Evolutionary conservation across 1,140 invertebrate genomes (phyloP).

Genomic region (Geopemphigus sp.): DNA sequence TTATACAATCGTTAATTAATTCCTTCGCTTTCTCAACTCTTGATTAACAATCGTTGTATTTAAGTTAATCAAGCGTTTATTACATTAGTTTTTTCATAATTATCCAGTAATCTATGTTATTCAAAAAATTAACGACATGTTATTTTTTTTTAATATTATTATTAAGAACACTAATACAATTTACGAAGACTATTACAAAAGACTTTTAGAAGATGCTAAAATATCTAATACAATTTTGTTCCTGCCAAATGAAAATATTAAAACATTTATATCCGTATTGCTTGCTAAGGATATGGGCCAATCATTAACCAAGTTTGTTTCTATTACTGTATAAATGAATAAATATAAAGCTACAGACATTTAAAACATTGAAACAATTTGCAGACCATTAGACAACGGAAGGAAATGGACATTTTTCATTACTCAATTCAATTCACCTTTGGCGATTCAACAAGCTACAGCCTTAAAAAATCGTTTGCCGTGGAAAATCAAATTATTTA

Average conservation of each 20-base stretch:
- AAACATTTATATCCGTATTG: slow-evolving; percentile 88
- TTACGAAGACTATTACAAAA: too few species aligned
- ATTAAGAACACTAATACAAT: too few species aligned
- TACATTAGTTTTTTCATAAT: too few species aligned
- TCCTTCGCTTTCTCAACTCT: too few species aligned
- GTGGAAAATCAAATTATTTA: slow-evolving; percentile 58
- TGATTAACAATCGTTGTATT: too few species aligned
- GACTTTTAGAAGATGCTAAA: slow-evolving; percentile 70
- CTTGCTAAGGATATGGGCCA: slow-evolving; percentile 68
- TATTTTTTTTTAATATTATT: too few species aligned
- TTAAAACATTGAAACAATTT: background rate
- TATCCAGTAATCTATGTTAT: too few species aligned
- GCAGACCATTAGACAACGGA: slow-evolving; percentile 62
- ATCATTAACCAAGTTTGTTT: slow-evolving; percentile 58
- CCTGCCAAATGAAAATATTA: slow-evolving; percentile 85
- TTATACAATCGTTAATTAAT: too few species aligned
- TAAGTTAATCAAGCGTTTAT: too few species aligned
- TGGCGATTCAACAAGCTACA: slow-evolving; percentile 75
- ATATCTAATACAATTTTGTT: slow-evolving; percentile 81
- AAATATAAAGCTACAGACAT: background rate
- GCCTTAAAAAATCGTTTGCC: slow-evolving; percentile 65
- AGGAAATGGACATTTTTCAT: slow-evolving; percentile 73
- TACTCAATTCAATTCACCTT: slow-evolving; percentile 71
- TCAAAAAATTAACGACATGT: too few species aligned
- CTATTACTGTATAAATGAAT: background rate